Evolutionary conservation across 2,113 vertebrate species (phyloP).

Genomic region (Drymodes brunneopygia): DNA sequence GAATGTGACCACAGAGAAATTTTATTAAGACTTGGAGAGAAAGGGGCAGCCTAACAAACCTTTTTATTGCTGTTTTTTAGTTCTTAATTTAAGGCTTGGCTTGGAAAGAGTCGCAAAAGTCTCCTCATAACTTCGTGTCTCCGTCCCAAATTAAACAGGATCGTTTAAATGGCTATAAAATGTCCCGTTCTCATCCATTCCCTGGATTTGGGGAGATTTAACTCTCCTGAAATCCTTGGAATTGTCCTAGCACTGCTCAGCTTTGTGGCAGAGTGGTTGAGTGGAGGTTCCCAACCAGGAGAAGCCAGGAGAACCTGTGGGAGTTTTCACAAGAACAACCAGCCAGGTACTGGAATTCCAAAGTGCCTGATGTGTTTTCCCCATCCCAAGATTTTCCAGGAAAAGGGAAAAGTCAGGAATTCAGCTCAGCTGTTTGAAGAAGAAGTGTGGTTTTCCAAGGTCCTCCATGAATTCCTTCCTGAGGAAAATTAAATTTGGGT

Average conservation of each 20-base stretch:
- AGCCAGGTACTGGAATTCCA: neutral
- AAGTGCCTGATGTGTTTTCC: neutral
- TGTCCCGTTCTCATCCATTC: neutral
- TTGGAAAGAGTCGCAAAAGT: neutral
- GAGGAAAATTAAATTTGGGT: neutral
- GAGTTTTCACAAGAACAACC: neutral
- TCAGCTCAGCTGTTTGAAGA: neutral
- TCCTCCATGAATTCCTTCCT: neutral
- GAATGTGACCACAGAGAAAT: neutral
- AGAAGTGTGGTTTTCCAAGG: neutral
- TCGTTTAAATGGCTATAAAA: neutral
- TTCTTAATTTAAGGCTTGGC: neutral
- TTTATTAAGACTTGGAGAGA: neutral
- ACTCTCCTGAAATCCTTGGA: neutral
- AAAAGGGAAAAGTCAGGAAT: neutral
- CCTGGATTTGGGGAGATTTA: neutral
- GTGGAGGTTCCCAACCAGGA: accelerated
- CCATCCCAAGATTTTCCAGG: neutral
- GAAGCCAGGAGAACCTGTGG: neutral
- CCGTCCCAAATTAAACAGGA: neutral
- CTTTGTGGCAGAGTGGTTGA: neutral
- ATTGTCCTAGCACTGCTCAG: neutral
- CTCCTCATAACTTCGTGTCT: neutral
- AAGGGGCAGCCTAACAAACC: neutral
- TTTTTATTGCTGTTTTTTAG: conserved; percentile 1